A percentile compares a stretch with the other conserved stretches of the same genome.
Conservation (phyloP, 2,888 invertebrate genomes). For the Aricia artaxerxes region DNA sequence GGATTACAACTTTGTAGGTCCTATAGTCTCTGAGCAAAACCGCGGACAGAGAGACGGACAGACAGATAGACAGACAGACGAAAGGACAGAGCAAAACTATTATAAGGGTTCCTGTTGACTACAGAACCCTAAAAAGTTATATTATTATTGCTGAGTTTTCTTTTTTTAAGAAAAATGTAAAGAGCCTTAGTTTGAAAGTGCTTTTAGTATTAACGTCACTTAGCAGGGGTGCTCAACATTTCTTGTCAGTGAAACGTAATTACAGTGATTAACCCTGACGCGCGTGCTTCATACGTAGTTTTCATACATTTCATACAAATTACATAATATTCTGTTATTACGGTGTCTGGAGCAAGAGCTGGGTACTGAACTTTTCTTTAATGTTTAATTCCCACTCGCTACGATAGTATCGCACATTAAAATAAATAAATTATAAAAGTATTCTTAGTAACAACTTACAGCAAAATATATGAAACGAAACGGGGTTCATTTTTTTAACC, state of each 20-base stretch:
- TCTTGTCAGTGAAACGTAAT: not conserved
- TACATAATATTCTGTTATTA: not conserved
- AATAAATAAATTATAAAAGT: too few relatives aligned
- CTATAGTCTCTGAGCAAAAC: too few relatives aligned
- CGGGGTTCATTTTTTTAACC: too few relatives aligned
- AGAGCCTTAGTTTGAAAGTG: not conserved
- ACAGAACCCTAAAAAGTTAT: too few relatives aligned
- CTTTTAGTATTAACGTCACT: not conserved
- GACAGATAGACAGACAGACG: too few relatives aligned
- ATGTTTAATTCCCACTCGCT: not conserved
- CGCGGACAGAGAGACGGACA: too few relatives aligned
- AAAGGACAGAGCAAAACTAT: too few relatives aligned
- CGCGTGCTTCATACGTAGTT: not conserved
- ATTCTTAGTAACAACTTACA: too few relatives aligned
- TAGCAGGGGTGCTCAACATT: not conserved
- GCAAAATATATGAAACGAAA: too few relatives aligned
- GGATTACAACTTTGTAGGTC: too few relatives aligned
- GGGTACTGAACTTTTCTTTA: not conserved
- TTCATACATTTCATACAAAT: not conserved
- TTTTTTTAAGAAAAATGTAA: not conserved
- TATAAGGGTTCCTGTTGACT: too few relatives aligned
- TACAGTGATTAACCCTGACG: not conserved
- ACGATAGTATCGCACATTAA: not conserved
- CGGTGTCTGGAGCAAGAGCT: not conserved
- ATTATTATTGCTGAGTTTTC: too few relatives aligned